Percentiles rank a stretch among this genome's conserved stretches.
Conservation (phyloP, 2,888 invertebrate genomes). For the Ceramica pisi region DNA sequence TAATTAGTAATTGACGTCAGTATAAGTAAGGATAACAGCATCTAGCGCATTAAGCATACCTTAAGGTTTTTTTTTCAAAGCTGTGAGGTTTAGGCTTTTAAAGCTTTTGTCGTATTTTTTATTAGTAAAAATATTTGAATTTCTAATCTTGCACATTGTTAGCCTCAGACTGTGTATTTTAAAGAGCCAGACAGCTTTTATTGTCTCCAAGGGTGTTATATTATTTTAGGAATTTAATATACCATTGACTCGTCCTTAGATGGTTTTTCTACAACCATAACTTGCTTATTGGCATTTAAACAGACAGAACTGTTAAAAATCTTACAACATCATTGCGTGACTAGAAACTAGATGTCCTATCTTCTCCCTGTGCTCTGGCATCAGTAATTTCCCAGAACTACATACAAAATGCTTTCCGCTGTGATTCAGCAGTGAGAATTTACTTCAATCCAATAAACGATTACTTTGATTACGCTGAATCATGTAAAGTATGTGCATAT, state of each 20-base stretch:
- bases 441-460: constrained; percentile 38
- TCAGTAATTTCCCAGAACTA: constrained; percentile 49
- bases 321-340: neutral
- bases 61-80: no score
- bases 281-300: constrained; percentile 27
- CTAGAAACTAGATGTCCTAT: constrained; percentile 22
- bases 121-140: neutral
- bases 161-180: neutral
- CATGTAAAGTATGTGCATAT: constrained; percentile 38
- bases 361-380: constrained; percentile 20
- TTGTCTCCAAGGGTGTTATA: no score
- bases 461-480: constrained; percentile 37
- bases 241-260: neutral
- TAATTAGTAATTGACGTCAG: no score
- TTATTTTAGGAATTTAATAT: constrained; percentile 19
- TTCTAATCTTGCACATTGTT: neutral
- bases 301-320: neutral
- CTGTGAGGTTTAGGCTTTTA: no score
- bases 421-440: constrained; percentile 32
- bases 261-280: neutral
- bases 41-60: no score
- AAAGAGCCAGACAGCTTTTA: neutral
- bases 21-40: no score
- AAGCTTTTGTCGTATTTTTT: neutral
- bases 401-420: constrained; percentile 37